Evolutionary conservation across 2,888 invertebrate genomes (phyloP).

Genomic region (Machimus rusticus): DNA sequence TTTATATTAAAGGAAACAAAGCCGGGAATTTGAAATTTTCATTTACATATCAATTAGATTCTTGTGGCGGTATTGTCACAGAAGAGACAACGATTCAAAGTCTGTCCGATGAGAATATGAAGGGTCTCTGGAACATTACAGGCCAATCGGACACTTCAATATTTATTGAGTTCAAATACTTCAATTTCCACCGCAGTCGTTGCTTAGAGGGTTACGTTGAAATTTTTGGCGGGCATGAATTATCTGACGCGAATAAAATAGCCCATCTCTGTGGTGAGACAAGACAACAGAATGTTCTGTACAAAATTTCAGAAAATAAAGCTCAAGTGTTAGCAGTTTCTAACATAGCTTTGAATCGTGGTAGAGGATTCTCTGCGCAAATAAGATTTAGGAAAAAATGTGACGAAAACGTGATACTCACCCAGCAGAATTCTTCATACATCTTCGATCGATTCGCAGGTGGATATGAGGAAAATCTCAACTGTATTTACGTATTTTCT

Average conservation of each 20-base stretch:
- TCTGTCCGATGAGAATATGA: slow-evolving; percentile 60
- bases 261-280: slow-evolving; percentile 73
- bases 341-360: slow-evolving; percentile 60
- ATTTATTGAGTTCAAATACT: slow-evolving; percentile 67
- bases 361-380: slow-evolving; percentile 68
- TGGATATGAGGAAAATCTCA: slow-evolving; percentile 62
- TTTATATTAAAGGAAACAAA: not conserved
- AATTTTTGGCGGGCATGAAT: slow-evolving; percentile 67
- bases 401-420: slow-evolving; percentile 72
- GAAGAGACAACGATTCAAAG: slow-evolving; percentile 67
- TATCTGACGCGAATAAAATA: slow-evolving; percentile 61
- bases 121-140: slow-evolving; percentile 80
- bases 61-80: slow-evolving; percentile 78
- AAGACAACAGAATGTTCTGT: slow-evolving; percentile 66
- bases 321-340: slow-evolving; percentile 67
- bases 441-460: slow-evolving; percentile 53
- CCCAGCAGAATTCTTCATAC: slow-evolving; percentile 56
- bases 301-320: slow-evolving; percentile 67
- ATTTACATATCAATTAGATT: slow-evolving; percentile 66
- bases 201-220: slow-evolving; percentile 71
- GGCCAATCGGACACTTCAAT: slow-evolving; percentile 73
- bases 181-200: slow-evolving; percentile 65
- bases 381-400: slow-evolving; percentile 74
- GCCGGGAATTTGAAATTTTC: slow-evolving; percentile 48
- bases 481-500: slow-evolving; percentile 78